These are phyloP conservation scores for Pterostichus niger DNA, from an alignment of 2,888 invertebrate species.

Conservation along the genomic window DNA sequence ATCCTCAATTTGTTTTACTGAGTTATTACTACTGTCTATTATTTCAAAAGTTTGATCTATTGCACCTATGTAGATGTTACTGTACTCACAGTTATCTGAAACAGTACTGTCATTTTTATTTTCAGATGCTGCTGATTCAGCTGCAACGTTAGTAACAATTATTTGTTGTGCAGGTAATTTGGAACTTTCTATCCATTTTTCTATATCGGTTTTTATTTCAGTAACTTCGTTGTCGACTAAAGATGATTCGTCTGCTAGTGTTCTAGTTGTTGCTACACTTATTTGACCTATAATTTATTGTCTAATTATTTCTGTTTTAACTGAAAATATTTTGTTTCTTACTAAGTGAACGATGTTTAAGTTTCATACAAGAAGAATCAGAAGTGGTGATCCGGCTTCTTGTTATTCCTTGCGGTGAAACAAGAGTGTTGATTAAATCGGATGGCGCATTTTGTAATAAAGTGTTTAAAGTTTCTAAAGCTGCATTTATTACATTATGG, in stretches of 20 bases:
- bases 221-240: conserved; percentile 74
- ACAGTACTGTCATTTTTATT: conserved; percentile 35
- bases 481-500: conserved; percentile 93
- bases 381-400: conserved; percentile 75
- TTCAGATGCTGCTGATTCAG: conserved; percentile 68
- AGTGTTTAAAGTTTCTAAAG: conserved; percentile 88
- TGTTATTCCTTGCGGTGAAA: conserved; percentile 78
- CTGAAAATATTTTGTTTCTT: conserved; percentile 72
- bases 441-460: conserved; percentile 80
- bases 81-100: conserved; percentile 69
- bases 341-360: conserved; percentile 80
- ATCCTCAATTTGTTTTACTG: conserved; percentile 44
- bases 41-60: conserved; percentile 67
- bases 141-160: conserved; percentile 69
- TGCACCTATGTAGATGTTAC: conserved; percentile 70
- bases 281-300: conserved; percentile 75
- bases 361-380: conserved; percentile 73
- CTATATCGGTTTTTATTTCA: conserved; percentile 74
- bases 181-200: conserved; percentile 76
- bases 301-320: background rate
- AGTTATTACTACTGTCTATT: conserved; percentile 31
- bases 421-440: conserved; percentile 78
- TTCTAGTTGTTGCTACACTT: conserved; percentile 75
- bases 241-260: conserved; percentile 74
- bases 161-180: conserved; percentile 73